phyloP scores from a whole-genome alignment of 2,113 vertebrate genomes.

The Mobula birostris region DNA sequence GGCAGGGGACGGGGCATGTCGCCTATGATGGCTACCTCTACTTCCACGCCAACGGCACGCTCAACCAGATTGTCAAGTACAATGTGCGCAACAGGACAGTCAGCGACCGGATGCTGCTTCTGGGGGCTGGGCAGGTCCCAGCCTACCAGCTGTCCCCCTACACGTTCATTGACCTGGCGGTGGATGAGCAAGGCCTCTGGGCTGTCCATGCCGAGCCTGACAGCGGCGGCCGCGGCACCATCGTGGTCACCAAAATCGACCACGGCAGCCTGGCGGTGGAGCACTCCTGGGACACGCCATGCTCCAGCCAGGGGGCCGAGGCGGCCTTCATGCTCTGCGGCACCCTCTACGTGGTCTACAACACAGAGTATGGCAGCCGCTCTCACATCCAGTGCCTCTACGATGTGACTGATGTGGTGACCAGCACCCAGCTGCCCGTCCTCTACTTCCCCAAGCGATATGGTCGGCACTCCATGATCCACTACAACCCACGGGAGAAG shows the following conservation, averaged over 20 bases:
- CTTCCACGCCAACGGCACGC: constrained; percentile 73
- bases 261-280: constrained; percentile 60
- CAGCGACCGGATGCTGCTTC: constrained; percentile 65
- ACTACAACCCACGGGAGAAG: constrained; percentile 79
- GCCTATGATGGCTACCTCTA: constrained; percentile 75
- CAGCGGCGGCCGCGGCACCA: constrained; percentile 55
- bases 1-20: constrained; percentile 81
- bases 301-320: constrained; percentile 72
- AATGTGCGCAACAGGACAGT: constrained; percentile 63
- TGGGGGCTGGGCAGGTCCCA: constrained; percentile 67
- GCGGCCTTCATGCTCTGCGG: constrained; percentile 82
- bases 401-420: constrained; percentile 67
- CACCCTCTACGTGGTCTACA: constrained; percentile 82
- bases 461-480: constrained; percentile 72
- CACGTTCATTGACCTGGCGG: constrained; percentile 77
- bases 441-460: constrained; percentile 77
- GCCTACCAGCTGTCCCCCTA: constrained; percentile 71
- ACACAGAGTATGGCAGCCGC: constrained; percentile 63
- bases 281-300: constrained; percentile 78
- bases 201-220: constrained; percentile 75
- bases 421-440: constrained; percentile 50
- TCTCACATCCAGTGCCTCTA: constrained; percentile 76
- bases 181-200: constrained; percentile 89
- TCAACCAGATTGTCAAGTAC: constrained; percentile 81
- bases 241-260: constrained; percentile 81